These are phyloP conservation scores for Poicephalus meyeri DNA, from an alignment of 2,113 vertebrate genomes.

Conservation along the genomic window DNA sequence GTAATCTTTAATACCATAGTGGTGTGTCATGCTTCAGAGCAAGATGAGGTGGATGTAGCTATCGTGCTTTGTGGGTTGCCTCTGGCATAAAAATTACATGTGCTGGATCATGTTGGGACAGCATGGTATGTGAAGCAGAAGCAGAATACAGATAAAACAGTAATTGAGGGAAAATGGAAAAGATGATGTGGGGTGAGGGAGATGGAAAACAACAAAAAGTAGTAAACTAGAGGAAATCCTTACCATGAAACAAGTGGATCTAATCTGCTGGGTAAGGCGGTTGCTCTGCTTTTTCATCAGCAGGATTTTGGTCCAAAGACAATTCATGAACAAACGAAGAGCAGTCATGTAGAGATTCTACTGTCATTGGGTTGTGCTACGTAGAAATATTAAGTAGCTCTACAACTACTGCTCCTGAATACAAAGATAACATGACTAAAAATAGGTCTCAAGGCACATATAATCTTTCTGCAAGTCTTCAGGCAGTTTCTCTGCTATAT, in stretches of 20 bases:
- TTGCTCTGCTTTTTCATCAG: neutral
- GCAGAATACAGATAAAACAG: neutral
- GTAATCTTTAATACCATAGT: neutral
- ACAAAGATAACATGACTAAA: neutral
- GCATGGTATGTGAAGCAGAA: neutral
- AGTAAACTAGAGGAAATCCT: neutral
- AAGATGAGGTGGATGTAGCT: neutral
- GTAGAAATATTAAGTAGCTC: neutral
- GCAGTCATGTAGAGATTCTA: neutral
- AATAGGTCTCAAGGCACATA: neutral
- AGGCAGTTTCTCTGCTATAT: neutral
- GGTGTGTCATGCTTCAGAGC: neutral
- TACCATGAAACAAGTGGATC: neutral
- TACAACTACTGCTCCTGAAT: neutral
- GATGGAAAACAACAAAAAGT: neutral
- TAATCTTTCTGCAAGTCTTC: neutral
- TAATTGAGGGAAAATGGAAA: neutral
- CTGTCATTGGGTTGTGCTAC: neutral
- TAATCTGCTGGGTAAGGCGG: neutral
- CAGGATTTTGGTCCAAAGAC: neutral
- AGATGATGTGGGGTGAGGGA: neutral
- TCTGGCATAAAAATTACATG: neutral
- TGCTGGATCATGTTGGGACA: neutral
- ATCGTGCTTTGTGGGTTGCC: neutral
- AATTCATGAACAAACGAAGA: neutral